phyloP scores from a whole-genome alignment of 2,113 vertebrate genomes.

The Opisthocomus hoazin region DNA sequence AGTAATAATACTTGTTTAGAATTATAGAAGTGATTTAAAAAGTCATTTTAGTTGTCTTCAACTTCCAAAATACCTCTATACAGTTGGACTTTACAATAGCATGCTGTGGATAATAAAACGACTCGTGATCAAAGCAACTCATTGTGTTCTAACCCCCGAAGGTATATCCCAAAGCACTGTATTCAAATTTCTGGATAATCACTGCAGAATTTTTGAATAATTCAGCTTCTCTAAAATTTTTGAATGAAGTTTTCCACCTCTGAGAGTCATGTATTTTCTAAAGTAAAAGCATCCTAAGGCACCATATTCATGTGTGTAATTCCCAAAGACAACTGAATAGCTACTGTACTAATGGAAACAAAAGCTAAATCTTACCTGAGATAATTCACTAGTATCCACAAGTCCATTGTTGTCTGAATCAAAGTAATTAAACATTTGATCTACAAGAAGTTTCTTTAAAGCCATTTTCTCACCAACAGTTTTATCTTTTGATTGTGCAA shows the following conservation, averaged over 20 bases:
- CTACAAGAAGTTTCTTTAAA: slow-evolving; percentile 83
- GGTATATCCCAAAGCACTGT: background rate
- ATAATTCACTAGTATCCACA: slow-evolving; percentile 86
- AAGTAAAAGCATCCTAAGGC: background rate
- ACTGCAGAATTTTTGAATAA: background rate
- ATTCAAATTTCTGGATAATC: background rate
- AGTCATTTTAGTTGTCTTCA: background rate
- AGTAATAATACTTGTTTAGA: background rate
- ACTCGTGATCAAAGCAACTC: background rate
- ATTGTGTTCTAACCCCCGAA: background rate
- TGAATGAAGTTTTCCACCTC: background rate
- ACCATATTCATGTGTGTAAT: background rate
- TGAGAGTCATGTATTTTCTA: background rate
- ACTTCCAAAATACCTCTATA: background rate
- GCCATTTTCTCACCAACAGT: slow-evolving; percentile 72
- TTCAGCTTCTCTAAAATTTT: background rate
- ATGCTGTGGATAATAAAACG: background rate
- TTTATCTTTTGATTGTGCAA: slow-evolving; percentile 67
- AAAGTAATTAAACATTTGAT: slow-evolving; percentile 90
- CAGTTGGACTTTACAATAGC: background rate
- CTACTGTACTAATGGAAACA: background rate
- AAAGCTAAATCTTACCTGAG: slow-evolving; percentile 79
- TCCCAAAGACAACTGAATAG: background rate
- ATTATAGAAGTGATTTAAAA: background rate
- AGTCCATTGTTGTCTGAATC: slow-evolving; percentile 83